These are phyloP conservation scores for Hirtodrosophila histrioides DNA, from an alignment of 2,888 invertebrate species.

Conservation along the genomic window DNA sequence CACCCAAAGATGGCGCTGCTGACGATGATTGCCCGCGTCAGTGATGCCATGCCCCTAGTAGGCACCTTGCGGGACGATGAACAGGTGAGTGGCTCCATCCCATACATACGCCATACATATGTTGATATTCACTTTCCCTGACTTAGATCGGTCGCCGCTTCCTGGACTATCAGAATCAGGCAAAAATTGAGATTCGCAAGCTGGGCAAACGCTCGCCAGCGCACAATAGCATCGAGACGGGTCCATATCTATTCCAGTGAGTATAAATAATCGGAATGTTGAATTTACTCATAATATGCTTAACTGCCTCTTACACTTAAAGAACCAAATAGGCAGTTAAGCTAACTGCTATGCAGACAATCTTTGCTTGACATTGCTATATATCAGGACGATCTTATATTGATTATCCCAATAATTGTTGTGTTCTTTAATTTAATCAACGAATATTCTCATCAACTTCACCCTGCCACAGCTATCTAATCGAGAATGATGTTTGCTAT, in stretches of 20 bases:
- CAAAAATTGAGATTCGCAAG: constrained; percentile 98
- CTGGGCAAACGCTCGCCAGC: constrained; percentile 95
- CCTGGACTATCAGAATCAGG: constrained; percentile 99
- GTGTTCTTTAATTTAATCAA: constrained; percentile 1
- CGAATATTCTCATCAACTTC: too few species aligned
- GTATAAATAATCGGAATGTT: constrained; percentile 81
- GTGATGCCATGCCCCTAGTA: constrained; percentile 97
- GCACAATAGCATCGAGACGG: constrained; percentile 98
- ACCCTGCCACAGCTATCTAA: constrained; percentile 90
- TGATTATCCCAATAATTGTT: constrained; percentile 3
- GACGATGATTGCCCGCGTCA: constrained; percentile 98
- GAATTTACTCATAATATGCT: too few species aligned
- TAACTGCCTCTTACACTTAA: too few species aligned
- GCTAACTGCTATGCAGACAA: too few species aligned
- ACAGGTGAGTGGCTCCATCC: constrained; percentile 88
- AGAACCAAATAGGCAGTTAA: too few species aligned
- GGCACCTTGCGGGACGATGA: constrained; percentile 99
- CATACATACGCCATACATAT: neutral
- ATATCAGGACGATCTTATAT: too few species aligned
- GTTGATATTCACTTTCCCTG: constrained; percentile 52
- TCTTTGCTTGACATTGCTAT: too few species aligned
- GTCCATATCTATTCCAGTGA: constrained; percentile 99
- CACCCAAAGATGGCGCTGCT: constrained; percentile 94
- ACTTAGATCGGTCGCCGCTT: constrained; percentile 90
- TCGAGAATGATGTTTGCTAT: constrained; percentile 97